Evolutionary conservation across 2,113 vertebrate genomes (phyloP), one percentile per base, ranked within the genome.

Genomic region (Etia nguti): DNA sequence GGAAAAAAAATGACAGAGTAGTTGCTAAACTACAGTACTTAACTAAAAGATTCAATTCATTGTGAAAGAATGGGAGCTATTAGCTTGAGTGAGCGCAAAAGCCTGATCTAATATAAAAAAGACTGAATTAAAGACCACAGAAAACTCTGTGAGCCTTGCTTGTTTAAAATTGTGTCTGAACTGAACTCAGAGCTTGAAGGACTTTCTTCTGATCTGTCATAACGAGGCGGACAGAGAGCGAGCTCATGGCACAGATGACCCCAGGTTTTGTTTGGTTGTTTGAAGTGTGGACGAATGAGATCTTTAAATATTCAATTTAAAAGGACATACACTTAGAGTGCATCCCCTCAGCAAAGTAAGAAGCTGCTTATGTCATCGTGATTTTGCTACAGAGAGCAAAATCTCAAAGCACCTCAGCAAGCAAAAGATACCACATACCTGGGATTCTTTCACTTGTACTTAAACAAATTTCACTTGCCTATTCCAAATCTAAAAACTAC

Each of bases 81-180:
- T 46, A 5, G 73, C 15, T 36, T 50, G 2, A 15, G 31, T 77
- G 50, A 86, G 48, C 6, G 46, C 2, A 46, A 34, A 41, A 41
- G n/a, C 50, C n/a, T 8, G 34, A 50, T 38, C 52, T 22, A 10
- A 62, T 16, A 26, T 55, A 84, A 59, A 79, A 85, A 81, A 73
- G 26, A 88, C 52, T 50, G 29, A 81, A 81, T 86, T 22, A 65
- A 82, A 81, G 48, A 46, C 4, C 6, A 4, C 48, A 26, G 22
- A 80, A 85, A 90, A 68, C 2, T n/a, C 41, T 8, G 4, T 2
- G 65, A 56, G 12, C 29, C 79, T 18, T 75, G 68, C 59, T 16
- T 34, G 22, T 89, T 88, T 54, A 22, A 83, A 85, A 82, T 86
- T 65, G 50, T 56, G 41, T 62, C 41, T 82, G 59, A 79, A 90